Conservation (phyloP, 2,797 vertebrate genomes). For the Bucorvus abyssinicus region DNA sequence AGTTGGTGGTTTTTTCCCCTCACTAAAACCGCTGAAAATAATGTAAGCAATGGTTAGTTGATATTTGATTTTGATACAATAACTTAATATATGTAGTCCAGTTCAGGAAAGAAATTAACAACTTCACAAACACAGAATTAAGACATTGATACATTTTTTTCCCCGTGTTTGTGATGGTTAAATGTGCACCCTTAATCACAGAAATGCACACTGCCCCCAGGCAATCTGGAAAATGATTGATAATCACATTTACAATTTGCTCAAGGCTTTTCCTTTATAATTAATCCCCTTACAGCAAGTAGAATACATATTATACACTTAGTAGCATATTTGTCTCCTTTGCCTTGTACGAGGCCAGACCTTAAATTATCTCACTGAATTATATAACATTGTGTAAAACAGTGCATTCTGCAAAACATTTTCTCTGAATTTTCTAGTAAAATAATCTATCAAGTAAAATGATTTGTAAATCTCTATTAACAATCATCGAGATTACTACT, state of each 20-base stretch:
- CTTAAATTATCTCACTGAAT: neutral
- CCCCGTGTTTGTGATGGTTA: neutral
- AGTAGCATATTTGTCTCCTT: neutral
- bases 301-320: neutral
- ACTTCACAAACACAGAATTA: neutral
- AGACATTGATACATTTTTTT: neutral
- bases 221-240: neutral
- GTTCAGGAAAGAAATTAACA: neutral
- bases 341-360: neutral
- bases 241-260: constrained; percentile 33
- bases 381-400: too few species aligned
- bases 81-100: neutral
- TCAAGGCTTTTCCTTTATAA: constrained; percentile 39
- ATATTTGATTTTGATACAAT: neutral
- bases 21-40: neutral
- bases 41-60: neutral
- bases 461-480: neutral
- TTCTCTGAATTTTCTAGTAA: neutral
- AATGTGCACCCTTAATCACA: constrained; percentile 15
- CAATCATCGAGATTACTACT: neutral
- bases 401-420: neutral
- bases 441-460: neutral
- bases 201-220: neutral
- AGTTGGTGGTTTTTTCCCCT: neutral
- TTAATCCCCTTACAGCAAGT: neutral